A percentile compares a stretch with the other conserved stretches of the same genome.
Conservation (phyloP, 2,888 invertebrate species). For the Andrena dorsata region DNA sequence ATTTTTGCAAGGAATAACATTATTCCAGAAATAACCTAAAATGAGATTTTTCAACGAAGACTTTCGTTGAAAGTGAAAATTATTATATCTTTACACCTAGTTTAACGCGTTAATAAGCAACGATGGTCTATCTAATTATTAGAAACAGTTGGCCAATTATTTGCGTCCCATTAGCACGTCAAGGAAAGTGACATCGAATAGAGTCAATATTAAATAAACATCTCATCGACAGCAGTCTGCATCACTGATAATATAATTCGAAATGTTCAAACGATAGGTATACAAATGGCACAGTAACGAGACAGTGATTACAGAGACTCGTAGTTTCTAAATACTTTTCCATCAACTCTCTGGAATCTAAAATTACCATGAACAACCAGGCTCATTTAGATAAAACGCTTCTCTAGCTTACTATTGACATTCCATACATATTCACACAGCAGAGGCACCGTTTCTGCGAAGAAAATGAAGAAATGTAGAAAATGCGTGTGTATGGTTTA, state of each 20-base stretch:
- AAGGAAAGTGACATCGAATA: constrained; percentile 4
- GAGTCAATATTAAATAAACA: neutral
- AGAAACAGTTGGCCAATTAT: neutral
- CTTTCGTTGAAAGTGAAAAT: neutral
- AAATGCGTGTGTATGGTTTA: too few relatives aligned
- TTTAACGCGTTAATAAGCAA: neutral
- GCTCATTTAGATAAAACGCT: too few relatives aligned
- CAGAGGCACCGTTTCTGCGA: too few relatives aligned
- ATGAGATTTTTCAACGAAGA: neutral
- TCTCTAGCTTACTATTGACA: too few relatives aligned
- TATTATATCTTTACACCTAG: neutral
- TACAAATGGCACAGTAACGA: too few relatives aligned
- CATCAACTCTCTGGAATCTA: neutral
- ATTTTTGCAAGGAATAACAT: neutral
- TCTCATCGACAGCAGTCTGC: neutral
- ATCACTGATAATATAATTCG: neutral
- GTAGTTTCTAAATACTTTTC: neutral
- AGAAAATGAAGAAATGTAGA: too few relatives aligned
- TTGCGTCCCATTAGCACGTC: constrained; percentile 11
- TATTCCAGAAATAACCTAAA: constrained; percentile 2
- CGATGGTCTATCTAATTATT: neutral
- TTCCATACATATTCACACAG: too few relatives aligned
- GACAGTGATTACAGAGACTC: neutral
- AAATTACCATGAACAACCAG: neutral
- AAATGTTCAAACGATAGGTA: too few relatives aligned